These are phyloP conservation scores for Gobio gobio DNA, from an alignment of 2,113 vertebrate genomes.

Conservation along the genomic window DNA sequence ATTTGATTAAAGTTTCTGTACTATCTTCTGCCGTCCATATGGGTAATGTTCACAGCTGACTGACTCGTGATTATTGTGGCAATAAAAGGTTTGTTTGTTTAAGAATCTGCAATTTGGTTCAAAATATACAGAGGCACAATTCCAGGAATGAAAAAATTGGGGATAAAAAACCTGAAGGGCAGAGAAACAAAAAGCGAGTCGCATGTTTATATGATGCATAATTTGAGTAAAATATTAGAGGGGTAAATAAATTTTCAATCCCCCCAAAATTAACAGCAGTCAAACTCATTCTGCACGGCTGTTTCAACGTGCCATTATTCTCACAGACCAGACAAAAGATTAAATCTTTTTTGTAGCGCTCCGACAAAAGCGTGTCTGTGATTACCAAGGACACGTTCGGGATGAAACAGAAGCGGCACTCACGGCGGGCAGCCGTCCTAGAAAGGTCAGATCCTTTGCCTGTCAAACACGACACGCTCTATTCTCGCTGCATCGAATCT, in stretches of 20 bases:
- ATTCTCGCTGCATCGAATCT: conserved; percentile 4
- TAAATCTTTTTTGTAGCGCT: conserved; percentile 5
- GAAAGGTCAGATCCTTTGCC: conserved; percentile 32
- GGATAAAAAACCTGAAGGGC: not conserved
- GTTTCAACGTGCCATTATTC: not conserved
- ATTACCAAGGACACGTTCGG: conserved; percentile 8
- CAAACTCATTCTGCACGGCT: not conserved
- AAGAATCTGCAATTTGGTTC: not conserved
- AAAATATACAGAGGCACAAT: conserved; percentile 8
- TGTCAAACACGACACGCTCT: conserved; percentile 28
- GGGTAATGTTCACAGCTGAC: conserved; percentile 35
- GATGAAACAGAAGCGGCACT: not conserved
- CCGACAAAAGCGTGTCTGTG: conserved; percentile 13
- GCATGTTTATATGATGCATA: not conserved
- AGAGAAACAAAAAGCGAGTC: not conserved
- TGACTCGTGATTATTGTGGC: conserved; percentile 22
- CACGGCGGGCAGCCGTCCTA: not conserved
- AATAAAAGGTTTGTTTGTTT: conserved; percentile 19
- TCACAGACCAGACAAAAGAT: conserved; percentile 11
- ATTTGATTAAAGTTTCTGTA: conserved; percentile 38
- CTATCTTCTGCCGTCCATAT: conserved; percentile 31
- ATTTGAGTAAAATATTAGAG: conserved; percentile 22
- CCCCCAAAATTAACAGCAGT: conserved; percentile 7
- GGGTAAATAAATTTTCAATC: not conserved
- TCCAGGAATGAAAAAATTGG: not conserved